Evolutionary conservation across 2,797 vertebrate genomes (phyloP).

Genomic region (Paratrypauchen microcephalus): DNA sequence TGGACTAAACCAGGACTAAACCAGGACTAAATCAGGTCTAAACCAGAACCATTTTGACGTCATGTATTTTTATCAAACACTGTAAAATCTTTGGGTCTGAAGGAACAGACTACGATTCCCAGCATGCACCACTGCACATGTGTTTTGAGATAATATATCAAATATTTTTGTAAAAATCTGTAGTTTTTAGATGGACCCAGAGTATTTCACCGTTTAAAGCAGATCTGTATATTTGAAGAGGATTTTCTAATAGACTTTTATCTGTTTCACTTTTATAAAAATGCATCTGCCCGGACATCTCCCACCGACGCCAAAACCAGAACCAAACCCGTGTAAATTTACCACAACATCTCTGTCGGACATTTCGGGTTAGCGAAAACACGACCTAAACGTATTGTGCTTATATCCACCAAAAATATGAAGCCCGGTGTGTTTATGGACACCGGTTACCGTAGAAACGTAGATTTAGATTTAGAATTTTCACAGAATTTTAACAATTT

Average conservation of each 20-base stretch:
- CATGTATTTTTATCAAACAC: not conserved
- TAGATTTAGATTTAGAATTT: not conserved
- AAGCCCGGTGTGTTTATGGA: not conserved
- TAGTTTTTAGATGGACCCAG: not conserved
- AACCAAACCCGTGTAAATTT: no score
- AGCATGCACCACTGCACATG: constrained; percentile 54
- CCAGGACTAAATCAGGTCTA: no score
- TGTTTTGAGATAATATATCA: constrained; percentile 9
- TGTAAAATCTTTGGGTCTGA: not conserved
- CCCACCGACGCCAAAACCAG: no score
- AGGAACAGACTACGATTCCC: constrained; percentile 43
- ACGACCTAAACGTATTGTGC: not conserved
- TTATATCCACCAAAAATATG: not conserved
- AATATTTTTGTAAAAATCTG: not conserved
- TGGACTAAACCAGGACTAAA: no score
- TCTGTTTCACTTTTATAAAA: not conserved
- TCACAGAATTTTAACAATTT: not conserved
- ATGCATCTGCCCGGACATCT: not conserved
- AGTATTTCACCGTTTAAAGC: constrained; percentile 22
- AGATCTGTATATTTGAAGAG: not conserved
- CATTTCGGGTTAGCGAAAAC: not conserved
- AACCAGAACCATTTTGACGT: no score
- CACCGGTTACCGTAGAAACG: not conserved
- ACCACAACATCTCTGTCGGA: no score
- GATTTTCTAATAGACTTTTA: no score